Evolutionary conservation across 2,113 vertebrate genomes (phyloP).

Genomic region (Sturnus vulgaris): DNA sequence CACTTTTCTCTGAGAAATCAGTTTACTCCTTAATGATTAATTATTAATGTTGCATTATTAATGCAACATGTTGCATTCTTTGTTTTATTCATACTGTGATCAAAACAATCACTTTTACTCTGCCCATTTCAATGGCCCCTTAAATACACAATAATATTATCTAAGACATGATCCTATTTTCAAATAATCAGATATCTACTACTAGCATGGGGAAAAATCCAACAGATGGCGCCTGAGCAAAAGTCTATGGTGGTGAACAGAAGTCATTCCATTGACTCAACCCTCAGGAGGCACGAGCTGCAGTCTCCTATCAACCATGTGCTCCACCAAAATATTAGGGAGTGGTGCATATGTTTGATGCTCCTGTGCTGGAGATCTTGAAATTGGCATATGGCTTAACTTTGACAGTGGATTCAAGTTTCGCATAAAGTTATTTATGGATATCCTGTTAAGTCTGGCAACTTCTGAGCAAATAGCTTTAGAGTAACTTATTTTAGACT

Average conservation of each 20-base stretch:
- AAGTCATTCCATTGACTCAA: background rate
- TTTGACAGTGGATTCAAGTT: background rate
- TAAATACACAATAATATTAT: background rate
- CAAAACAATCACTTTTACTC: background rate
- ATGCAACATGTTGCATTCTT: background rate
- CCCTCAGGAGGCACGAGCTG: background rate
- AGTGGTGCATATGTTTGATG: background rate
- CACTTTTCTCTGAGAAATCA: background rate
- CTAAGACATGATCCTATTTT: background rate
- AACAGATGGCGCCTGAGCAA: background rate
- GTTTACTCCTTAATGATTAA: background rate
- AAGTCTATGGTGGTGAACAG: background rate
- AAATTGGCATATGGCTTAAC: background rate
- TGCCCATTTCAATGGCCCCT: background rate
- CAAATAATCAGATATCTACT: background rate
- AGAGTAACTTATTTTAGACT: slow-evolving; percentile 18
- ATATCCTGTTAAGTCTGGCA: slow-evolving; percentile 2
- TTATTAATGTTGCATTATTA: background rate
- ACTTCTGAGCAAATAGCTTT: slow-evolving; percentile 17
- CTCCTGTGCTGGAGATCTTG: background rate
- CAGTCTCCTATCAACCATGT: background rate
- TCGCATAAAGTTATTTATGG: background rate
- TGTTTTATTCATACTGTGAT: background rate
- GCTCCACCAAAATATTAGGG: background rate
- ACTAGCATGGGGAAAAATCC: background rate